Base-by-base conservation (phyloP, 2,797 vertebrate species). In the Scleropages formosus region DNA sequence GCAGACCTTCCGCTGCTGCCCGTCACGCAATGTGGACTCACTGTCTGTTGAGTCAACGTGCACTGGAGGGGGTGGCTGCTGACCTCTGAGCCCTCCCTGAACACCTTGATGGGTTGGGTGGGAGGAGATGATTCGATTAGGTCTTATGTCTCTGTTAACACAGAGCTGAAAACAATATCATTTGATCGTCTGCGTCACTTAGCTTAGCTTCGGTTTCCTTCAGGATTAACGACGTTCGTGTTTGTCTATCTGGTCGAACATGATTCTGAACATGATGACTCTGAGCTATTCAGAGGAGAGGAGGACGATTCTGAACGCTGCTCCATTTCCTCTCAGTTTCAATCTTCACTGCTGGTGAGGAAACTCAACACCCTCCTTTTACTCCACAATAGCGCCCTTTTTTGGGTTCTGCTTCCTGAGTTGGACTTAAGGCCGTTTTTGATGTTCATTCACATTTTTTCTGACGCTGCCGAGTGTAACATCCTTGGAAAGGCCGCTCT, bases 11-110 rank as follows among this genome's bases (percentile, higher is more conserved):
- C 16, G 26, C 31, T 39, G 31, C 31, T 66, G 47, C n/a, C 44
- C 39, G 7, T 69, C 26, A 68, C 12, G 7, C 46, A 47, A n/a
- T 44, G 16, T 67, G 64, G 31, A 31, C n/a, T 51, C 47, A 22
- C 22, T 11, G 16, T 12, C 64, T 24, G 56, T 24, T 59, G 20
- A n/a, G 46, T 31, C 27, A 64, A 58, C 65, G 13, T 49, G 22
- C 22, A 67, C 63, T 56, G 4, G 8, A 10, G 15, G 27, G 22
- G 51, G 18, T 46, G 22, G 10, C 51, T 3, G 18, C 8, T 72
- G 69, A 72, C 69, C 27, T 44, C 73, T 66, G 31, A 7, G n/a
- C 63, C n/a, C n/a, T n/a, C 20, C 47, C 69, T 26, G 49, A 24
- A 71, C 69, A 71, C 49, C 51, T 58, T 39, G 69, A 24, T 56